Base-by-base conservation (phyloP, 2,888 invertebrate genomes). In the Oligia latruncula region DNA sequence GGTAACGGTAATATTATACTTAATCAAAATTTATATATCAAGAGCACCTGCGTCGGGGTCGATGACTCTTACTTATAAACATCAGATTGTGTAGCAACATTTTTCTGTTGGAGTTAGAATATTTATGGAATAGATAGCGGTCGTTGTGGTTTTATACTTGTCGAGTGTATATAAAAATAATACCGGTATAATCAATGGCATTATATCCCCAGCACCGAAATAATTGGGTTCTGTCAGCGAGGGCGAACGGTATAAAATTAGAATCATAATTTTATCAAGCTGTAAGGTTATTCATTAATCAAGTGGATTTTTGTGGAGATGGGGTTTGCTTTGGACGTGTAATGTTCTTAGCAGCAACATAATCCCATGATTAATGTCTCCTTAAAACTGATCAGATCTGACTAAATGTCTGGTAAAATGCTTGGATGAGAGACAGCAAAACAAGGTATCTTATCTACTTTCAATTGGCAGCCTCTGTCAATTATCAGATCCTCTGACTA, bases 1-100 rank as follows among this genome's bases (percentile, higher is more conserved):
- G 46, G 49, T 46, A 55, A 23, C 43, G 15, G 35, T 66, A 73
- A 65, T 35, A 74, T 67, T 29, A 72, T 64, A 40, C 40, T 40
- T 40, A 40, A 52, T 65, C 49, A 62, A 86, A 86, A 68, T 52
- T 75, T 35, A 83, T 75, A 49, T 15, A 66, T 55, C 66, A 64
- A 73, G 71, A 84, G 64, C 83, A 77, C 66, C 81, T 71, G 43
- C 11, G 58, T 62, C 60, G 74, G 78, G 89, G 82, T 87, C 88
- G 70, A 65, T 68, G 89, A 78, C 89, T 77, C 73, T 74, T 68
- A 65, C 77, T 78, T 64, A 86, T 77, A 82, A 85, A 86, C 82
- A 75, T 15, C 20, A 71, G 68, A 86, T 78, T 65, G 78, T 77
- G 77, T 64, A 65, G 67, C 86, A 73, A 82, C 65, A 68, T 70